These are phyloP conservation scores for Pterostichus madidus DNA, from an alignment of 2,888 invertebrate species.

Conservation along the genomic window DNA sequence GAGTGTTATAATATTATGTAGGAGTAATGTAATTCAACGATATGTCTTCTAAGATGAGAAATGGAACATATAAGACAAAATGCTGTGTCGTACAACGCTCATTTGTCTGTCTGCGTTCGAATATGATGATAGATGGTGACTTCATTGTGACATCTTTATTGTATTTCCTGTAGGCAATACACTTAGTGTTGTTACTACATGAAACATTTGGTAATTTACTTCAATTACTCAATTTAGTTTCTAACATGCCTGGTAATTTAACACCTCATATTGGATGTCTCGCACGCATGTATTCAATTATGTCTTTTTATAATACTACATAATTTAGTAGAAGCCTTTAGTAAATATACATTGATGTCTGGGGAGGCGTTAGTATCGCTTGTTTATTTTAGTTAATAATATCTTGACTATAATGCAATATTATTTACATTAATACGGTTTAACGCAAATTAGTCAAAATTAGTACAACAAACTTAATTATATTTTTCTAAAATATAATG, in stretches of 20 bases:
- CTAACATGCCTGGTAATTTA: no score
- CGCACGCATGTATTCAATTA: no score
- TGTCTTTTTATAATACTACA: no score
- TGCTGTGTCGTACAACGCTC: conserved; percentile 14
- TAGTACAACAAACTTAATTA: no score
- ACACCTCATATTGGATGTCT: no score
- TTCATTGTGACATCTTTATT: conserved; percentile 46
- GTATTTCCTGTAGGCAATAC: conserved; percentile 32
- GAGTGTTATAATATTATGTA: conserved; percentile 3
- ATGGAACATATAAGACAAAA: conserved; percentile 41
- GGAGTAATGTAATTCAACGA: conserved; percentile 33
- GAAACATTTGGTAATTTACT: conserved; percentile 18
- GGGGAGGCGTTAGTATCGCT: no score
- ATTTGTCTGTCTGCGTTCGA: conserved; percentile 38
- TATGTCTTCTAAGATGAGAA: conserved; percentile 37
- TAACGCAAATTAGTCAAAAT: no score
- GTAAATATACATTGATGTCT: no score
- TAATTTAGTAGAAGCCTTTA: not conserved
- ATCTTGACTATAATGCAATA: no score
- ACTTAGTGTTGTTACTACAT: conserved; percentile 5
- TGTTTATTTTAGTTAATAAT: no score
- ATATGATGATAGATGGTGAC: conserved; percentile 52
- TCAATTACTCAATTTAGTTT: conserved; percentile 9
- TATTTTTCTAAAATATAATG: no score
- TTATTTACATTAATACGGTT: no score